A percentile compares a stretch with the other conserved stretches of the same genome.
Evolutionary conservation across 1,140 invertebrate genomes (phyloP).

Genomic region (Sogatella furcifera): DNA sequence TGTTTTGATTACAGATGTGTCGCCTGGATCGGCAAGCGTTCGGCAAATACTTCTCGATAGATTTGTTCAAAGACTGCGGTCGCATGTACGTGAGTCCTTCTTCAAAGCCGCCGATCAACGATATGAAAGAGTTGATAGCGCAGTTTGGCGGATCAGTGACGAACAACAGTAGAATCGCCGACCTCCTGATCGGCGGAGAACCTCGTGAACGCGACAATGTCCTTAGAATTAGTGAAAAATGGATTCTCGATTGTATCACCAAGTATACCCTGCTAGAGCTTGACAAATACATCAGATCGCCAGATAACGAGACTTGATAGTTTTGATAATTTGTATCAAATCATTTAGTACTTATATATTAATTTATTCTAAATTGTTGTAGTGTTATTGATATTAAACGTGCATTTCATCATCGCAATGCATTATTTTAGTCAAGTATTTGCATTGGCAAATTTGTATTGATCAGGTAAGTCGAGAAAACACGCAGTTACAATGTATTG

Average conservation of each 20-base stretch:
- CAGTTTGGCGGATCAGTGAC: slow-evolving; percentile 35
- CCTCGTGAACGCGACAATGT: slow-evolving; percentile 19
- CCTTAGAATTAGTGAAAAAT: slow-evolving; percentile 33
- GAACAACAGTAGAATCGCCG: slow-evolving; percentile 30
- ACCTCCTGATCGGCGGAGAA: slow-evolving; percentile 36
- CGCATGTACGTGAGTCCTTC: slow-evolving; percentile 34
- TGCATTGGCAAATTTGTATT: too few relatives aligned
- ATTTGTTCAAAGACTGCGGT: slow-evolving; percentile 37
- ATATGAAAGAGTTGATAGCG: slow-evolving; percentile 36
- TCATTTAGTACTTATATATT: too few relatives aligned
- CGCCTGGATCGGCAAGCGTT: slow-evolving; percentile 38
- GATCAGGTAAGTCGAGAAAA: too few relatives aligned
- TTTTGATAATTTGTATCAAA: too few relatives aligned
- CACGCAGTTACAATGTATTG: too few relatives aligned
- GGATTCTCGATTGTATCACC: slow-evolving; percentile 35
- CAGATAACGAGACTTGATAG: too few relatives aligned
- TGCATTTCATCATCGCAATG: too few relatives aligned
- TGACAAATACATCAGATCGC: not conserved
- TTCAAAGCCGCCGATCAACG: slow-evolving; percentile 29
- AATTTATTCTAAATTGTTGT: too few relatives aligned
- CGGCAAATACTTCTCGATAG: slow-evolving; percentile 33
- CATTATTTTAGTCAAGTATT: too few relatives aligned
- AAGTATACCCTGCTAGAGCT: slow-evolving; percentile 3
- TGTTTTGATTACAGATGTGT: slow-evolving; percentile 30
- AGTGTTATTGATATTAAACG: too few relatives aligned